These are phyloP conservation scores for Aegypius monachus DNA, from an alignment of 2,113 vertebrate species.

Conservation along the genomic window DNA sequence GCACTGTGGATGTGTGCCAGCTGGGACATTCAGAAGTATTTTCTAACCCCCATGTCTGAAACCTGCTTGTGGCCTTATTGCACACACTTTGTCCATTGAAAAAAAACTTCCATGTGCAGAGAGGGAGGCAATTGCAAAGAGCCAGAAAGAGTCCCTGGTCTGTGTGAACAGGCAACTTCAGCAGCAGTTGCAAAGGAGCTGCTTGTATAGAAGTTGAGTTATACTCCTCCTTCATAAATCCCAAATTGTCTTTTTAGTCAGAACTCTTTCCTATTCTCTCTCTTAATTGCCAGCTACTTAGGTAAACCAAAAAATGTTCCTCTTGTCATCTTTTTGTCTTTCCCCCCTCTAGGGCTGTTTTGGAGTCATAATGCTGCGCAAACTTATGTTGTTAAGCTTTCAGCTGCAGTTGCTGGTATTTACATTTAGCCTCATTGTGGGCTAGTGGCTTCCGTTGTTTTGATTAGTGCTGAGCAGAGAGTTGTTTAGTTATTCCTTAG, in stretches of 20 bases:
- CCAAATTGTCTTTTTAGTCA: neutral
- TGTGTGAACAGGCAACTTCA: neutral
- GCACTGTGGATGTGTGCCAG: neutral
- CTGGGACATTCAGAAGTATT: neutral
- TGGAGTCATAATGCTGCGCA: neutral
- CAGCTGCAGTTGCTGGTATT: neutral
- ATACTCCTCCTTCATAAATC: neutral
- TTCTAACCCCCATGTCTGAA: neutral
- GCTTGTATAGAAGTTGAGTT: neutral
- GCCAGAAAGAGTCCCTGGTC: neutral
- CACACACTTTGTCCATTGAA: neutral
- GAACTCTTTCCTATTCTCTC: neutral
- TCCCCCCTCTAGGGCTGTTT: neutral
- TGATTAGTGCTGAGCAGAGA: neutral
- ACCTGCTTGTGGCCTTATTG: neutral
- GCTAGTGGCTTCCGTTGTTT: neutral
- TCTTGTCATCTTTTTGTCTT: neutral
- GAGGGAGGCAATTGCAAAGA: neutral
- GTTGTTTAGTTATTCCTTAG: neutral
- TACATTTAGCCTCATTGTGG: neutral
- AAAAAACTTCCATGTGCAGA: neutral
- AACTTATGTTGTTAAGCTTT: neutral
- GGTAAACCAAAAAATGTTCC: neutral
- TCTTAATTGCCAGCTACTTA: neutral
- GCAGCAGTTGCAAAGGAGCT: neutral